Conservation (phyloP, 2,113 vertebrate genomes). For the Gobiocypris rarus region DNA sequence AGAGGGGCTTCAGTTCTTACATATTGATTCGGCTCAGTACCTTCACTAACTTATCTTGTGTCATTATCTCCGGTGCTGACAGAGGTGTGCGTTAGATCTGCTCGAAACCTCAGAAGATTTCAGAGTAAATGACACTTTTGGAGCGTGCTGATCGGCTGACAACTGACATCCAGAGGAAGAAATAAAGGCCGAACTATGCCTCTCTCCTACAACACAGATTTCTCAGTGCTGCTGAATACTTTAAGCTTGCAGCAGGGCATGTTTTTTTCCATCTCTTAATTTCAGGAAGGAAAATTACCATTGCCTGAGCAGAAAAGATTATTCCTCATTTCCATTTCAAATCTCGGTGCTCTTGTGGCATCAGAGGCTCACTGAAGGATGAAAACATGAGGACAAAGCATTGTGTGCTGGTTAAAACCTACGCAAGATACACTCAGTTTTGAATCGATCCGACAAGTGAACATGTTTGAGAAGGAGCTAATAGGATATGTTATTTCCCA, state of each 20-base stretch:
- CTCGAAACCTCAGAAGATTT: slow-evolving; percentile 39
- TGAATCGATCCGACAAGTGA: slow-evolving; percentile 30
- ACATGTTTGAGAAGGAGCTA: slow-evolving; percentile 23
- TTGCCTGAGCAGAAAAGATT: slow-evolving; percentile 57
- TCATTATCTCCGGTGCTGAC: slow-evolving; percentile 46
- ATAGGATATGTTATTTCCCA: slow-evolving; percentile 42
- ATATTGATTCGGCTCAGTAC: slow-evolving; percentile 27
- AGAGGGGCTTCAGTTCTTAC: slow-evolving; percentile 9
- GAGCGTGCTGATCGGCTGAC: slow-evolving; percentile 20
- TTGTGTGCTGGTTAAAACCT: not conserved
- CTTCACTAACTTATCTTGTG: slow-evolving; percentile 35
- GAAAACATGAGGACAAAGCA: slow-evolving; percentile 1
- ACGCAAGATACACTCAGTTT: not conserved
- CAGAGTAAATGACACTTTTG: slow-evolving; percentile 40
- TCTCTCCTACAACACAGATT: not conserved
- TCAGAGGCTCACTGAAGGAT: slow-evolving; percentile 18
- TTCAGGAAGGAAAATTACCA: slow-evolving; percentile 38
- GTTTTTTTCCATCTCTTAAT: slow-evolving; percentile 31
- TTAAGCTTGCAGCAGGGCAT: slow-evolving; percentile 2
- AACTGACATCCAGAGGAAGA: slow-evolving; percentile 7
- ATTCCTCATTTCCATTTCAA: slow-evolving; percentile 57
- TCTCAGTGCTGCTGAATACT: not conserved
- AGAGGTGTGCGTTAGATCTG: slow-evolving; percentile 41
- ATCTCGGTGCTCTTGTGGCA: slow-evolving; percentile 44
- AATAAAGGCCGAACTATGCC: not conserved